Evolutionary conservation across 1,140 invertebrate species (phyloP).

Genomic region (Cephus cinctus): DNA sequence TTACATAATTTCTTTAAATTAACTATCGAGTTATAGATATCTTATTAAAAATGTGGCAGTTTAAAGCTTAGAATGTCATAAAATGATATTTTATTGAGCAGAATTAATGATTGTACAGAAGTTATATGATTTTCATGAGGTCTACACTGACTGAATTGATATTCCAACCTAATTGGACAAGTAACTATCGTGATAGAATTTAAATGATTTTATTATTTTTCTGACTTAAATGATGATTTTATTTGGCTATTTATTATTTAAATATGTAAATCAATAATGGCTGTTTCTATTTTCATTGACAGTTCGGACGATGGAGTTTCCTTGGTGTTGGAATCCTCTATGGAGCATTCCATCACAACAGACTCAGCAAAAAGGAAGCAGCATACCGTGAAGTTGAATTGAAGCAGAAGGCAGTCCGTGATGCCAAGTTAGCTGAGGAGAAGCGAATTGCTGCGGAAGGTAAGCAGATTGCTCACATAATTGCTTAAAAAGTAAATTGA

Average conservation of each 20-base stretch:
- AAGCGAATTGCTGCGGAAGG: constrained; percentile 60
- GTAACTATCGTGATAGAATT: not conserved
- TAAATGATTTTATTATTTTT: not conserved
- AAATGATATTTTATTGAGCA: no score
- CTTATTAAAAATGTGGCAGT: no score
- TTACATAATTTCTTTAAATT: constrained; percentile 10
- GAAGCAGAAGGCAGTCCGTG: constrained; percentile 64
- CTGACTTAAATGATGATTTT: constrained; percentile 16
- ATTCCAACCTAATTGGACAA: not conserved
- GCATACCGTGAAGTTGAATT: constrained; percentile 63
- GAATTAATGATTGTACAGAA: no score
- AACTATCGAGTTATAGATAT: no score
- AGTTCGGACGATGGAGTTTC: constrained; percentile 71
- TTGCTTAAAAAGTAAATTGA: not conserved
- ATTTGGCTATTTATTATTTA: constrained; percentile 13
- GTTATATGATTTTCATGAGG: not conserved
- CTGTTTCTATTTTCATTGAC: constrained; percentile 30
- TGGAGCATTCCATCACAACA: constrained; percentile 66
- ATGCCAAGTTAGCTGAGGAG: constrained; percentile 66
- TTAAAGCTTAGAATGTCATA: no score
- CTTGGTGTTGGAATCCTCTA: constrained; percentile 65
- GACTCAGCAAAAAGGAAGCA: constrained; percentile 65
- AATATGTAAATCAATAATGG: constrained; percentile 2
- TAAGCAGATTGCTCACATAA: constrained; percentile 24
- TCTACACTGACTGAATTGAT: not conserved